Evolutionary conservation across 1,140 invertebrate genomes (phyloP), one percentile per base, ranked within the genome.

Genomic region (Chionoecetes opilio): DNA sequence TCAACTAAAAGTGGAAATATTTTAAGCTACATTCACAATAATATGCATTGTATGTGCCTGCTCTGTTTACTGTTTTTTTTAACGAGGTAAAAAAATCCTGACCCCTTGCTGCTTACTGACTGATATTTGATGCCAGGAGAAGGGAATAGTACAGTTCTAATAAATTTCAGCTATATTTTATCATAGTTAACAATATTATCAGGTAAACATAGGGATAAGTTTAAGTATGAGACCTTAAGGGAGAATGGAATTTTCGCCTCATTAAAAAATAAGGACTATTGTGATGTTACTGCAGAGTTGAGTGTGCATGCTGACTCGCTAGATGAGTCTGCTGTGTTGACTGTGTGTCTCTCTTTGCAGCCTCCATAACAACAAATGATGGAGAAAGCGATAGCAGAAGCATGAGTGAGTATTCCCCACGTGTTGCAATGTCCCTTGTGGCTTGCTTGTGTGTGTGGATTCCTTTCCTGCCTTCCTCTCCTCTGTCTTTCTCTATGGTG

Each of bases 351-450:
- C 94, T 95, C 92, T 95, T 95, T 95, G 85, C 95, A 95, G 95
- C 92, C 92, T 95, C 95, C 89, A 91, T 95, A 93, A 88, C 95
- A 34, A 93, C 95, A 85, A 93, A 93, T 92, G 96, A 96, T 84
- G 96, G 96, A 84, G 96, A 96, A 90, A 95, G 94, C 86, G 96
- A 96, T 92, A 96, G 91, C 88, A 92, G 96, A 87, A 95, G 96
- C 94, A 92, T 96, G 93, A 92, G 96, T 96, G 92, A 96, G 96
- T 96, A 96, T 95, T 93, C 37, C 93, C 88, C 82, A 53, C 53
- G 26, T 46, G 37, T 34, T 87, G 90, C 88, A 37, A 29, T 87
- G 31, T 93, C n/a, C n/a, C n/a, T n/a, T n/a, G n/a, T 86, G 85
- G 92, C 92, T 96, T 91, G 46, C 53, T n/a, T 41, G 86, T 75